Conservation (phyloP, 2,797 vertebrate genomes). For the Coregonus sp. region DNA sequence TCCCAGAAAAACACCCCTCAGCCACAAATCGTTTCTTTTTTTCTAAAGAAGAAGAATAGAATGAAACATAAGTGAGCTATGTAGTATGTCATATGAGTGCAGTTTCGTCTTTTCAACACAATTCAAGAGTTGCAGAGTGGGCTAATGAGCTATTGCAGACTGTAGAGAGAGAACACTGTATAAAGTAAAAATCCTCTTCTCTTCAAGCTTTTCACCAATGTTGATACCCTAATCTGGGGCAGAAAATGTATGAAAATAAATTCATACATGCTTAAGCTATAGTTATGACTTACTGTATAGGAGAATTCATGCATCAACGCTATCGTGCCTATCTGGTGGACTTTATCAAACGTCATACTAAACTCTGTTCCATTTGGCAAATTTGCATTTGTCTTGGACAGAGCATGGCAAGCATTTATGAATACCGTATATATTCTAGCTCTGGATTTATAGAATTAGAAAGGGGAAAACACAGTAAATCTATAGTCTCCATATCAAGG, state of each 20-base stretch:
- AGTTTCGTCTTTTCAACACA: constrained; percentile 67
- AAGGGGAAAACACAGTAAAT: neutral
- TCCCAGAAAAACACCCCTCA: constrained; percentile 20
- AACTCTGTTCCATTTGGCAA: neutral
- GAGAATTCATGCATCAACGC: neutral
- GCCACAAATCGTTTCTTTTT: constrained; percentile 52
- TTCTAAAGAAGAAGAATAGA: constrained; percentile 38
- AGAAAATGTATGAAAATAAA: neutral
- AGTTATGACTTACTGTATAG: neutral
- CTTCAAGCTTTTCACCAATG: neutral
- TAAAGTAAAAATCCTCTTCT: neutral
- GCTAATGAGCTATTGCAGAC: constrained; percentile 63
- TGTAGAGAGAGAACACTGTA: constrained; percentile 54
- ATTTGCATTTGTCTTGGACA: too few species aligned
- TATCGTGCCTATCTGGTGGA: neutral
- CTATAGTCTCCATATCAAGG: neutral
- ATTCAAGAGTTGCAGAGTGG: constrained; percentile 64
- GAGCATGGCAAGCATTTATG: neutral
- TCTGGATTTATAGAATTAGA: constrained; percentile 1
- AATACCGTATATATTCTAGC: neutral
- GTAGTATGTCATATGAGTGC: constrained; percentile 48
- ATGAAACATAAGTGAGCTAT: constrained; percentile 3
- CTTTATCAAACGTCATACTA: neutral
- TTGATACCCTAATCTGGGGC: neutral
- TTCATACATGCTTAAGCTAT: neutral